A percentile compares a stretch with the other conserved stretches of the same genome.
phyloP scores from a whole-genome alignment of 2,797 vertebrate species.

The Muraenolepis orangiensis region DNA sequence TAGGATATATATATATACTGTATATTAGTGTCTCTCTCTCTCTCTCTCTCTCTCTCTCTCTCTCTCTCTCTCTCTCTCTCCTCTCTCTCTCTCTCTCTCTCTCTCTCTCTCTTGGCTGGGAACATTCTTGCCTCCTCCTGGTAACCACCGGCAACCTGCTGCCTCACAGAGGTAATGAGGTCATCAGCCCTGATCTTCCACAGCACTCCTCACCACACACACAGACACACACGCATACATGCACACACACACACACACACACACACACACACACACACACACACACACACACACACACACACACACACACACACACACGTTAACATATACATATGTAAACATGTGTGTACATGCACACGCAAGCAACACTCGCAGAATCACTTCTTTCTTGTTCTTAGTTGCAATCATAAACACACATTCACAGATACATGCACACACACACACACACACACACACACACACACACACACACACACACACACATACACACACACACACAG shows the following conservation, averaged over 20 bases:
- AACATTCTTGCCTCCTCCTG: constrained; percentile 40
- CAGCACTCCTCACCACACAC: not conserved
- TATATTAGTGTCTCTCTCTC: not conserved
- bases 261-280: not conserved
- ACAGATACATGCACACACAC: constrained; percentile 2
- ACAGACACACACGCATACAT: too few species aligned
- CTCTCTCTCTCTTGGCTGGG: constrained; percentile 22
- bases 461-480: constrained; percentile 11
- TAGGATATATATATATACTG: too few species aligned
- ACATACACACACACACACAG: constrained; percentile 11
- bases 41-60: not conserved
- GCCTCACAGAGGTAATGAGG: constrained; percentile 61
- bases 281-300: constrained; percentile 25
- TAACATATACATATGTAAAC: too few species aligned
- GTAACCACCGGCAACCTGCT: constrained; percentile 44
- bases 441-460: constrained; percentile 25
- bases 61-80: not conserved
- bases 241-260: constrained; percentile 18
- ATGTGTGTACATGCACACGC: too few species aligned
- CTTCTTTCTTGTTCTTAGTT: too few species aligned
- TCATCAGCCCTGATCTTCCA: constrained; percentile 54
- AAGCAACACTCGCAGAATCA: constrained; percentile 31
- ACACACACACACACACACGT: constrained; percentile 22
- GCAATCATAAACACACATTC: constrained; percentile 3
- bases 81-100: not conserved